These are phyloP conservation scores for Cerastis rubricosa DNA, from an alignment of 2,888 invertebrate species.

Conservation along the genomic window DNA sequence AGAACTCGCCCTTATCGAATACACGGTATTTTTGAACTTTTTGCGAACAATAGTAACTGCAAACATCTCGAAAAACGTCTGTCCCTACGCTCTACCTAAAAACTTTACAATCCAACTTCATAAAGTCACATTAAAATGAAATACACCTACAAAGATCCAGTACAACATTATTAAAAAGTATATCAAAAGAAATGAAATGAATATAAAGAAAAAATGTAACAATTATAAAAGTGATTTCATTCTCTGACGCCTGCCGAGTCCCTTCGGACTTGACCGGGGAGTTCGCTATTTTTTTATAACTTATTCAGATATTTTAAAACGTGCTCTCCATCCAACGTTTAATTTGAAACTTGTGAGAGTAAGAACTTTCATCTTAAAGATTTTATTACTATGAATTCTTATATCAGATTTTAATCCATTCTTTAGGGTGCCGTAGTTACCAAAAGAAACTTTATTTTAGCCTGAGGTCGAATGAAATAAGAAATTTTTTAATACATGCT, in stretches of 20 bases:
- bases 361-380: conserved; percentile 56
- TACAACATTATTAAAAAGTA: conserved; percentile 48
- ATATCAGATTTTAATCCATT: conserved; percentile 49
- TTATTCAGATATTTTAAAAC: conserved; percentile 55
- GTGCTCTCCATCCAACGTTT: conserved; percentile 55
- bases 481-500: neutral
- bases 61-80: neutral
- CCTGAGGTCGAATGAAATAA: neutral
- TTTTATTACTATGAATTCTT: conserved; percentile 61
- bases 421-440: conserved; percentile 6
- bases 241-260: conserved; percentile 45
- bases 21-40: neutral
- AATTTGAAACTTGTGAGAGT: conserved; percentile 62
- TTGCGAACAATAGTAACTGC: neutral
- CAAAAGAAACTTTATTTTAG: neutral
- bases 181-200: conserved; percentile 49
- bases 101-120: conserved; percentile 13
- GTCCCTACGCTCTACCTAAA: conserved; percentile 11
- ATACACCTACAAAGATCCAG: conserved; percentile 25
- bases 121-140: conserved; percentile 43
- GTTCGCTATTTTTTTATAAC: conserved; percentile 55
- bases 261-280: conserved; percentile 31
- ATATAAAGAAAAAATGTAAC: conserved; percentile 39
- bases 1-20: neutral
- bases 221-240: conserved; percentile 62